Evolutionary conservation across 2,113 vertebrate genomes (phyloP).

Genomic region (Candoia aspera): DNA sequence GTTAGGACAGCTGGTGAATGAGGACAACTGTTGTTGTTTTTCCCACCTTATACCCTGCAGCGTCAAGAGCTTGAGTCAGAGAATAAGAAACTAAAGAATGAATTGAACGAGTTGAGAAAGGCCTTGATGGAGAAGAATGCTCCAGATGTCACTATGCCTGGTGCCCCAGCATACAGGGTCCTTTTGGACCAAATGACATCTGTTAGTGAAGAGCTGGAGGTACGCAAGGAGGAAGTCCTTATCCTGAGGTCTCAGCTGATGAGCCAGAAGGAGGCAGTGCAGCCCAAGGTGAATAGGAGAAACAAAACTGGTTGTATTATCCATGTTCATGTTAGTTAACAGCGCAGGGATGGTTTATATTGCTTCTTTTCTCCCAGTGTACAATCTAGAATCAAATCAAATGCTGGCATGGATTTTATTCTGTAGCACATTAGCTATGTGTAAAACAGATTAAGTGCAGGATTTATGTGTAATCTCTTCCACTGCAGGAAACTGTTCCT

Average conservation of each 20-base stretch:
- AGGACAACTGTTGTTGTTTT: constrained; percentile 7
- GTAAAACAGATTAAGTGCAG: not conserved
- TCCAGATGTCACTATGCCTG: constrained; percentile 81
- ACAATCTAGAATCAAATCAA: not conserved
- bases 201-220: constrained; percentile 93
- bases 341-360: not conserved
- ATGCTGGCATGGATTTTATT: not conserved
- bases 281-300: constrained; percentile 83
- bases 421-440: not conserved
- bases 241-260: constrained; percentile 97
- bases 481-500: not conserved
- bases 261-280: constrained; percentile 95
- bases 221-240: constrained; percentile 97
- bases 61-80: constrained; percentile 97
- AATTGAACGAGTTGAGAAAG: constrained; percentile 90
- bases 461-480: not conserved
- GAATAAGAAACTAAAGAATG: constrained; percentile 96
- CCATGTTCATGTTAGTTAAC: not conserved
- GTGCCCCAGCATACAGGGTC: constrained; percentile 89
- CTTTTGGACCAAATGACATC: constrained; percentile 93
- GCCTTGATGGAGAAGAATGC: constrained; percentile 82
- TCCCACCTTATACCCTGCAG: constrained; percentile 63
- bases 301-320: not conserved
- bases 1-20: not conserved
- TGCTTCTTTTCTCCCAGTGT: not conserved